phyloP scores from a whole-genome alignment of 2,888 invertebrate species.

The Eurytoma californica region DNA sequence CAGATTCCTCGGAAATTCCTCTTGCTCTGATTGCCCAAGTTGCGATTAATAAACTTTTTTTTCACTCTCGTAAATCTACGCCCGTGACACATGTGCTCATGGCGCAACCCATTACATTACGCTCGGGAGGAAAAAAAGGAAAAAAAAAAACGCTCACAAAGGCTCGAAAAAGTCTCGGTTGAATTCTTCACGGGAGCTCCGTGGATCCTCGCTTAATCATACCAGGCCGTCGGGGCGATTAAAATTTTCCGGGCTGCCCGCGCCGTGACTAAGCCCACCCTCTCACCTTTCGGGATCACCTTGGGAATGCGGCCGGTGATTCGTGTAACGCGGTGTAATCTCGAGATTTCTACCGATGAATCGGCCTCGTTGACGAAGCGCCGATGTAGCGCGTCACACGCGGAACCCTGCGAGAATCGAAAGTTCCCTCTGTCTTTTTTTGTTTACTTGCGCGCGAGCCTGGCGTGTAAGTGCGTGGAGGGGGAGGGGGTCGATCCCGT shows the following conservation, averaged over 20 bases:
- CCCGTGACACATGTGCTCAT: too few species aligned
- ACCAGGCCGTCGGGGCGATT: conserved; percentile 2
- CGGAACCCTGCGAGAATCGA: conserved; percentile 11
- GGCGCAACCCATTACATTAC: too few species aligned
- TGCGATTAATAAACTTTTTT: too few species aligned
- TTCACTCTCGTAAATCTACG: too few species aligned
- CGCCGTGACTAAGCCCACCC: neutral
- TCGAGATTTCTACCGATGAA: conserved; percentile 29
- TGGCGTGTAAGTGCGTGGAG: neutral
- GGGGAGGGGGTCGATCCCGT: conserved; percentile 36
- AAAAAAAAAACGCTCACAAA: too few species aligned
- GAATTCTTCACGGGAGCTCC: too few species aligned
- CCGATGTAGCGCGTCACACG: neutral
- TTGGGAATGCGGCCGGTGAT: conserved; percentile 3
- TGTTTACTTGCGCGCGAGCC: neutral
- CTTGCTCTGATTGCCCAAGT: neutral
- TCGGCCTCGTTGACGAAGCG: conserved; percentile 16
- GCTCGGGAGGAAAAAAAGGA: too few species aligned
- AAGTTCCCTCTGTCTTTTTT: conserved; percentile 9
- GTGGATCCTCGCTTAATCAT: neutral
- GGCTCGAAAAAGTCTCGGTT: too few species aligned
- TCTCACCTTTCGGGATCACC: neutral
- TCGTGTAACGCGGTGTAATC: neutral
- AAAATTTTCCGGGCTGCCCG: conserved; percentile 30
- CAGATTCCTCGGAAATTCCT: neutral